phyloP scores from a whole-genome alignment of 2,888 invertebrate species.

The Dicyrtoma fusca region DNA sequence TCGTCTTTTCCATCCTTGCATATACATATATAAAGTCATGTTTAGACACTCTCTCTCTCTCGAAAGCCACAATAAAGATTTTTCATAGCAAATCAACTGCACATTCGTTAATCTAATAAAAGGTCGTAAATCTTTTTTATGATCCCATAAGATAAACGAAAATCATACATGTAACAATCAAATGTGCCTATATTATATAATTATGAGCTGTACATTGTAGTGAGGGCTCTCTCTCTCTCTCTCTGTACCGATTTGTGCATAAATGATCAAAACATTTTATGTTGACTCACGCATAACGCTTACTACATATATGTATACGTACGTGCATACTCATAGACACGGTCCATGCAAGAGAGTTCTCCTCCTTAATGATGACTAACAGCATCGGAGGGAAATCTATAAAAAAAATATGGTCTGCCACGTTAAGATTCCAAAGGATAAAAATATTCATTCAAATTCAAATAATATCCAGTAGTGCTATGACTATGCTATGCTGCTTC shows the following conservation, averaged over 20 bases:
- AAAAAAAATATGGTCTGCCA: too few species aligned
- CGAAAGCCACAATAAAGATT: constrained; percentile 14
- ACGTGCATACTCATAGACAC: too few species aligned
- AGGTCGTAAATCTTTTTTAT: constrained; percentile 20
- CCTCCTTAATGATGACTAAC: too few species aligned
- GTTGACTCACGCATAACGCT: not conserved
- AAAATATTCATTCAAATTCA: too few species aligned
- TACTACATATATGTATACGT: too few species aligned
- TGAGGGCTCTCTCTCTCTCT: not conserved
- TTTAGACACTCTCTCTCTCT: too few species aligned
- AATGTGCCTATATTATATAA: too few species aligned
- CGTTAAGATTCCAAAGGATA: too few species aligned
- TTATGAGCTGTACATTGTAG: not conserved
- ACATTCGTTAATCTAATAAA: constrained; percentile 17
- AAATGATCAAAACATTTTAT: not conserved
- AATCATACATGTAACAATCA: not conserved
- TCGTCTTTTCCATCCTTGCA: not conserved
- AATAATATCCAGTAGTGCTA: too few species aligned
- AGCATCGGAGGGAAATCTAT: too few species aligned
- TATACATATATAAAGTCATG: too few species aligned
- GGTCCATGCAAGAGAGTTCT: too few species aligned
- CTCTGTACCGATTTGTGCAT: not conserved
- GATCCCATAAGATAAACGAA: not conserved
- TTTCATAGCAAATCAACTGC: constrained; percentile 3
- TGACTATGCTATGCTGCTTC: not conserved